Evolutionary conservation across 2,797 vertebrate species (phyloP), one percentile per base, ranked within the genome.

Genomic region (Iguana delicatissima): DNA sequence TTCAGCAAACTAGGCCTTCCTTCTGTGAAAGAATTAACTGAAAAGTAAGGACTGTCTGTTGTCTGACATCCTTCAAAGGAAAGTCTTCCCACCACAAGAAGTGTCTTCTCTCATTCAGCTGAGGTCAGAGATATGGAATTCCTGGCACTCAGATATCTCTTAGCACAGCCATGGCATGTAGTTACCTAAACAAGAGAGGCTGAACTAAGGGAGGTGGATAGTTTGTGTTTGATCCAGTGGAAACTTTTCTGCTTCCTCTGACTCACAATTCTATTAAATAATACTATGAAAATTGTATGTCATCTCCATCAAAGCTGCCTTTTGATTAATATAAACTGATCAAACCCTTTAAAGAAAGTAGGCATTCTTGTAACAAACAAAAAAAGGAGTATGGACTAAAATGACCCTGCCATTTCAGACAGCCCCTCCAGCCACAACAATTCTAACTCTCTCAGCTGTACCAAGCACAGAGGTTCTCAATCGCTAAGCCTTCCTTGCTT

Each of bases 401-500:
- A 16, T 29, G 55, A 69, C 52, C 52, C 0, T 0, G 42, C 32
- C 18, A 8, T 69, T 69, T 69, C 32, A 32, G 67, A 73, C 26
- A 52, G 32, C 74, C 6, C 10, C 26, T 42, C 24, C 14, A 46
- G 16, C 5, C 80, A 62, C 67, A 91, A 89, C 57, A 46, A 89
- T 57, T 81, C 14, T 42, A 62, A 46, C 57, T 74, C 69, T 67
- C 4, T 13, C 26, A 91, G 93, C 88, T 14, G 57, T 42, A 91
- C 46, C 57, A 87, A 67, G 35, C 6, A 24, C 89, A 62, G 29
- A 42, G 69, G 69, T 91, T 92, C 83, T 59, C 55, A 52, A 90
- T 12, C 29, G 42, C 32, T 84, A 77, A 4, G 92, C 26, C 38
- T 81, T 35, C 64, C 64, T 38, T 72, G 13, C 38, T 80, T 80